These are phyloP conservation scores for Catocala fraxini DNA, from an alignment of 2,888 invertebrate species.

Conservation along the genomic window DNA sequence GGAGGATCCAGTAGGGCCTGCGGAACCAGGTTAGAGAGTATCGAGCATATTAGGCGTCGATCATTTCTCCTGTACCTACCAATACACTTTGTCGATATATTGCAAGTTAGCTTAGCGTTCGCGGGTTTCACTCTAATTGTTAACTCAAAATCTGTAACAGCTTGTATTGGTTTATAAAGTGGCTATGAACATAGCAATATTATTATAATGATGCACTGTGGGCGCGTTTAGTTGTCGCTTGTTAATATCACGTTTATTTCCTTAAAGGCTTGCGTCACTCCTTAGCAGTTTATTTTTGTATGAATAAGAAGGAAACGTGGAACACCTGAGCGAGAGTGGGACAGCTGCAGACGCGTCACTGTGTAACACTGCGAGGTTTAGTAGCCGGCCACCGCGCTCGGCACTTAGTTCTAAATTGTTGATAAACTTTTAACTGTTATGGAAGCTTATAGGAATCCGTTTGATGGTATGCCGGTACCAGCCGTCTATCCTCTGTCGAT, in stretches of 20 bases:
- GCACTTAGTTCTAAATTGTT: slow-evolving; percentile 18
- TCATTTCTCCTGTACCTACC: slow-evolving; percentile 27
- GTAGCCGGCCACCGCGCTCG: too few relatives aligned
- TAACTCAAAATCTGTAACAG: slow-evolving; percentile 21
- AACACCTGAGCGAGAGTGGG: slow-evolving; percentile 49
- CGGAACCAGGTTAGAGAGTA: slow-evolving; percentile 42
- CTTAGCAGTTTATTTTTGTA: slow-evolving; percentile 57
- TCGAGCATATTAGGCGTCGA: slow-evolving; percentile 39
- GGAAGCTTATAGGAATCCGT: slow-evolving; percentile 29
- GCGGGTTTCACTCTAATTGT: slow-evolving; percentile 24
- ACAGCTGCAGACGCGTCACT: slow-evolving; percentile 48
- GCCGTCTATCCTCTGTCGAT: slow-evolving; percentile 12
- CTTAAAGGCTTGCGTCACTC: slow-evolving; percentile 59
- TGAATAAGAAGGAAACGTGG: slow-evolving; percentile 55
- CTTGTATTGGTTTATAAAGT: slow-evolving; percentile 30
- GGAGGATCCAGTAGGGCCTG: slow-evolving; percentile 49
- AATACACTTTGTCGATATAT: slow-evolving; percentile 38
- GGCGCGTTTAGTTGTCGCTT: slow-evolving; percentile 34
- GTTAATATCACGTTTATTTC: slow-evolving; percentile 46
- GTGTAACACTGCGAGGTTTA: slow-evolving; percentile 24
- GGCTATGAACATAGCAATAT: slow-evolving; percentile 26
- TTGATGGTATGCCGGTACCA: slow-evolving; percentile 24
- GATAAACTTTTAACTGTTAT: slow-evolving; percentile 16
- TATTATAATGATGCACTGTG: slow-evolving; percentile 22
- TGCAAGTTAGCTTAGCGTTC: slow-evolving; percentile 33